These are phyloP conservation scores for Nomada ferruginata DNA, from an alignment of 2,888 invertebrate species.

Conservation along the genomic window DNA sequence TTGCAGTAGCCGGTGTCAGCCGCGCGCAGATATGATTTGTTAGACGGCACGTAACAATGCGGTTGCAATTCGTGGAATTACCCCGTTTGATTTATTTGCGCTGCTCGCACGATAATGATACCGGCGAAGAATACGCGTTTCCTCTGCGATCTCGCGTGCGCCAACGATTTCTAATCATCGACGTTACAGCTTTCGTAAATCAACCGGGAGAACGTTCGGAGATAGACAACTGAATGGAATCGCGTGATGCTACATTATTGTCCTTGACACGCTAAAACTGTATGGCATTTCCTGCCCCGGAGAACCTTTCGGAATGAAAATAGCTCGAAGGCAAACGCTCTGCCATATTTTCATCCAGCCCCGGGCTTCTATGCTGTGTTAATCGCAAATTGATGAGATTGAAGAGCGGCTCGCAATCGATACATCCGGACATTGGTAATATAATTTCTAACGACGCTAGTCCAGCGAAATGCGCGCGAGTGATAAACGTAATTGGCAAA, in stretches of 20 bases:
- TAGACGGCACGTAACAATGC: conserved; percentile 62
- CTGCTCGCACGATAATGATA: conserved; percentile 34
- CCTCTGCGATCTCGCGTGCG: neutral
- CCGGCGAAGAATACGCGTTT: conserved; percentile 34
- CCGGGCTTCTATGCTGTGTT: neutral
- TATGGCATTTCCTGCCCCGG: neutral
- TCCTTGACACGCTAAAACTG: neutral
- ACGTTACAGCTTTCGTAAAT: neutral
- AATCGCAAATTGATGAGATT: no score
- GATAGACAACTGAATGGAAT: neutral
- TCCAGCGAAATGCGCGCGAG: neutral
- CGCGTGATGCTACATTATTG: neutral
- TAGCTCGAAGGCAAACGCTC: neutral
- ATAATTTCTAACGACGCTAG: conserved; percentile 1
- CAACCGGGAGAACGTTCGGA: neutral
- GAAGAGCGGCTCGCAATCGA: no score
- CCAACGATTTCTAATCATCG: conserved; percentile 27
- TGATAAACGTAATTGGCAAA: conserved; percentile 28
- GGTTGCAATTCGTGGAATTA: conserved; percentile 56
- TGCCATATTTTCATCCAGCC: neutral
- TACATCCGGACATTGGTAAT: neutral
- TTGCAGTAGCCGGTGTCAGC: conserved; percentile 59
- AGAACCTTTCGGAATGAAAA: neutral
- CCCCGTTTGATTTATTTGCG: conserved; percentile 49
- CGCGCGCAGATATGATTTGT: conserved; percentile 61